Evolutionary conservation across 2,113 vertebrate genomes (phyloP).

Genomic region (Chaenogobius annularis): DNA sequence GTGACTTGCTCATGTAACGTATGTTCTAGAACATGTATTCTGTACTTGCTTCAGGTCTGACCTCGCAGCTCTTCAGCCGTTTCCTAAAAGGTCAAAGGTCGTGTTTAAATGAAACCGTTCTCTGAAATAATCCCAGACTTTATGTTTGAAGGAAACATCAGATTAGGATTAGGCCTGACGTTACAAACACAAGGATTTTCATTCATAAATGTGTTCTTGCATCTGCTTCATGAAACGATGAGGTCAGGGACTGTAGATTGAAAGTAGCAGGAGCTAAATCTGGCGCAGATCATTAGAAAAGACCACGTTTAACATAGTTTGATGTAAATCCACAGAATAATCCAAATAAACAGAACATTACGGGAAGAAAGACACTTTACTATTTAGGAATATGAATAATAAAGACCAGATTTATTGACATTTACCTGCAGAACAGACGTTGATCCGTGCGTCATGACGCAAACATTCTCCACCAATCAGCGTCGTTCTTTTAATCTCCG

Average conservation of each 20-base stretch:
- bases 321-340: too few species aligned
- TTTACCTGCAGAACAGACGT: not conserved
- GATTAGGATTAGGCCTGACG: not conserved
- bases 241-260: too few species aligned
- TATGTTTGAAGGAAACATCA: not conserved
- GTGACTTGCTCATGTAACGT: too few species aligned
- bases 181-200: not conserved
- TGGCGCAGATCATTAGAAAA: too few species aligned
- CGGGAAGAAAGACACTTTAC: too few species aligned
- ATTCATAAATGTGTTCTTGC: not conserved
- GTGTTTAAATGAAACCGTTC: not conserved
- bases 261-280: too few species aligned
- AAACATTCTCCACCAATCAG: conserved; percentile 43
- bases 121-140: not conserved
- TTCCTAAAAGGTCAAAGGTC: too few species aligned
- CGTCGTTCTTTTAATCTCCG: not conserved
- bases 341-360: not conserved
- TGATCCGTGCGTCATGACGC: not conserved
- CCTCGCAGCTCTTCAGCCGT: too few species aligned
- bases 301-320: too few species aligned
- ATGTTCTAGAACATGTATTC: too few species aligned
- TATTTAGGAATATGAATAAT: too few species aligned
- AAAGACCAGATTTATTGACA: not conserved
- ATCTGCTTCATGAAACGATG: not conserved
- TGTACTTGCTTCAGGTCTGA: too few species aligned